Base-by-base conservation (phyloP, 1,140 invertebrate species). In the Archegozetes longisetosus region DNA sequence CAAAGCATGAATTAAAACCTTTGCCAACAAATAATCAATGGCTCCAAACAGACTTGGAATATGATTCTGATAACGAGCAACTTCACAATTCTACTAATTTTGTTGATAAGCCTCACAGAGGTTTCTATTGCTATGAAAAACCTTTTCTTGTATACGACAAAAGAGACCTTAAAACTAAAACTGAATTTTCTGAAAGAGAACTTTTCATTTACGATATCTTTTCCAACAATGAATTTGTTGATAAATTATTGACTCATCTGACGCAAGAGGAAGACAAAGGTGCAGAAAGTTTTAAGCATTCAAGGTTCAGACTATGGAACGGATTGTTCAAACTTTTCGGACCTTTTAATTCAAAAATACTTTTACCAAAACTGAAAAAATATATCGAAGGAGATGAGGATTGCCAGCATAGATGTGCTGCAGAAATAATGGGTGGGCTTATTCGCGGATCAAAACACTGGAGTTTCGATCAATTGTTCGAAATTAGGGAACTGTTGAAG, bases 231-330 rank as follows among this genome's bases (percentile, higher is more conserved):
- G 72, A 75, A 0, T 88, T 84, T 71, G 72, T 94, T 1, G 76
- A 82, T 6, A 81, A 81, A 64, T 73, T 93, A 0, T 76, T 92
- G 2, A 74, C 76, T 2, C 88, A 82, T 70, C 76, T 85, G 27
- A 83, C 85, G 1, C 74, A 92, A 2, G 90, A 94, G 66, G 88
- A 92, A 64, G 84, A 85, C 65, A 91, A 90, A 69, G 85, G 83
- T 23, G 80, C 80, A 51, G 86, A 90, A 64, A 84, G 84, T 68
- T 91, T 91, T 65, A 81, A 78, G 66, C 73, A 70, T 2, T 76
- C 75, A 40, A 73, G 80, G 40, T 83, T 81, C 69, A 71, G 76
- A 2, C 66, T 91, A 22, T 88, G 86, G 65, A 85, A 85, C 75
- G 76, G 81, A 58, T 63, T 92, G 4, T 91, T 92, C 71, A 73